Percentiles rank a stretch among this genome's conserved stretches.
phyloP scores from a whole-genome alignment of 2,888 invertebrate species.

The Chrysolina americana region DNA sequence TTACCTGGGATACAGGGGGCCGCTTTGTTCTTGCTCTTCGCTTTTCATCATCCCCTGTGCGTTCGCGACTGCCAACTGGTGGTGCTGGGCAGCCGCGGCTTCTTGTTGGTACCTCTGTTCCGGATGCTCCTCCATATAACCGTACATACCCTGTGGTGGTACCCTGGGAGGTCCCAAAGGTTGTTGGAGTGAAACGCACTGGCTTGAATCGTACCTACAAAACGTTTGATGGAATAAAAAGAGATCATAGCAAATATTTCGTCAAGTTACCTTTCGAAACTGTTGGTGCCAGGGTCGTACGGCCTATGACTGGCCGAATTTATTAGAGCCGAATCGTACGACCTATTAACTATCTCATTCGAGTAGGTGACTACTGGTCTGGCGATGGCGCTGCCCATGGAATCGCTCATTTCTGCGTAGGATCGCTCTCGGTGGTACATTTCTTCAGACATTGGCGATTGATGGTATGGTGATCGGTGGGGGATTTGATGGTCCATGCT shows the following conservation, averaged over 20 bases:
- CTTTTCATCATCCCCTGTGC: constrained; percentile 78
- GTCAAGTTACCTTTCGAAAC: constrained; percentile 52
- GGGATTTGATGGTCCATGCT: constrained; percentile 69
- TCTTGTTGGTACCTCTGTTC: constrained; percentile 72
- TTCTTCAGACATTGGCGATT: constrained; percentile 75
- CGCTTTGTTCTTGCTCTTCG: constrained; percentile 79
- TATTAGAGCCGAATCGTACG: constrained; percentile 71
- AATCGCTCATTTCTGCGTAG: constrained; percentile 77
- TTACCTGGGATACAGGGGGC: constrained; percentile 83
- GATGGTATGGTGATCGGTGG: constrained; percentile 77
- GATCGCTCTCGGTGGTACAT: constrained; percentile 70
- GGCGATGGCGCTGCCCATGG: constrained; percentile 72
- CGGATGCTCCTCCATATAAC: constrained; percentile 75
- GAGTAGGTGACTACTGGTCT: constrained; percentile 75
- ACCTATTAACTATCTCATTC: constrained; percentile 70
- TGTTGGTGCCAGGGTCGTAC: constrained; percentile 71
- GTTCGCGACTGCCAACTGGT: constrained; percentile 72
- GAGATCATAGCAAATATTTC: not conserved
- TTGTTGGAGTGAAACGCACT: constrained; percentile 70
- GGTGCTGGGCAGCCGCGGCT: constrained; percentile 68
- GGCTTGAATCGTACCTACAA: constrained; percentile 75
- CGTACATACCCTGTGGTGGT: constrained; percentile 75
- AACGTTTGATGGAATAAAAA: constrained; percentile 66
- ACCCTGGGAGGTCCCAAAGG: constrained; percentile 69
- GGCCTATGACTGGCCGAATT: constrained; percentile 73